Conservation (phyloP, 2,797 vertebrate species). For the Pipistrellus pygmaeus region DNA sequence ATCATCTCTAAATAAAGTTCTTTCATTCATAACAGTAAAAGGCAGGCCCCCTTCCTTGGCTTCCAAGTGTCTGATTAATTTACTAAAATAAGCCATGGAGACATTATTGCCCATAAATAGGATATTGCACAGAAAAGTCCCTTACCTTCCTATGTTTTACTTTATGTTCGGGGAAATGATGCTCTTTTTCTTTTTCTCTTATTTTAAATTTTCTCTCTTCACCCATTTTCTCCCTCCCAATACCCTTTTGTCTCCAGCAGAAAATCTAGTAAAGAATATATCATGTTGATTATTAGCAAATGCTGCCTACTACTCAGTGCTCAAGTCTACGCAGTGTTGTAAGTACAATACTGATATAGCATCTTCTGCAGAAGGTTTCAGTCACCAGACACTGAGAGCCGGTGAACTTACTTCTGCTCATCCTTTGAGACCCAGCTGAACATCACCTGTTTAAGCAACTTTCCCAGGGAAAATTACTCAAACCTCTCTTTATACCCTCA, state of each 20-base stretch:
- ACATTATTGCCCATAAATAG: conserved; percentile 83
- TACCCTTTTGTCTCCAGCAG: conserved; percentile 43
- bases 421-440: background rate
- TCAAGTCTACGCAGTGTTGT: background rate
- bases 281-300: conserved; percentile 10
- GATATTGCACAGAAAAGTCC: conserved; percentile 82
- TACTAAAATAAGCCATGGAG: conserved; percentile 86
- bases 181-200: conserved; percentile 52
- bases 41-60: conserved; percentile 78
- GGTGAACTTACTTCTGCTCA: background rate
- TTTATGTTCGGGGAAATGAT: conserved; percentile 85
- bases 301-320: background rate
- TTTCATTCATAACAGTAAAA: conserved; percentile 84
- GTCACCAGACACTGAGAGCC: background rate
- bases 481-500: background rate
- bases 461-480: conserved; percentile 12
- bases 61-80: conserved; percentile 84
- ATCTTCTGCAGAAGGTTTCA: background rate
- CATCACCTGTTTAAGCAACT: background rate
- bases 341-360: background rate
- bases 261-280: conserved; percentile 65
- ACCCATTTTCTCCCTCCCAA: conserved; percentile 17
- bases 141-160: conserved; percentile 85
- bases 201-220: conserved; percentile 56
- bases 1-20: conserved; percentile 83